Conservation (phyloP, 2,888 invertebrate species). For the Odontocolon sp. region DNA sequence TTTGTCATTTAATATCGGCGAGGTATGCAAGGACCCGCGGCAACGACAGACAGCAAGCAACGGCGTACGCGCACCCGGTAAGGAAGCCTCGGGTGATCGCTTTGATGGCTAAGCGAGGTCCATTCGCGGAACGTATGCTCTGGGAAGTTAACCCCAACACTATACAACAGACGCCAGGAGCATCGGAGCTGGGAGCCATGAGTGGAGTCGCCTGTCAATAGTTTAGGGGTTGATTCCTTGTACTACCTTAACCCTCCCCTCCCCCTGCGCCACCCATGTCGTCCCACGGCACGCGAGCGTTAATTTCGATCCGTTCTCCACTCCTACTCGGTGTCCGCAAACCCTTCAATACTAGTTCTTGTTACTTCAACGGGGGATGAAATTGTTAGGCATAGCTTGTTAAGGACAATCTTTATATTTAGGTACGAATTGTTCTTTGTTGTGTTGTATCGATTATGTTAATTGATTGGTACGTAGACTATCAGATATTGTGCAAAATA, state of each 20-base stretch:
- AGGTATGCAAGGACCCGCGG: conserved; percentile 74
- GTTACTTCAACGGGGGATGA: conserved; percentile 1
- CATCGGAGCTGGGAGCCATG: not conserved
- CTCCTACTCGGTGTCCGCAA: not conserved
- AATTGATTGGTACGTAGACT: too few relatives aligned
- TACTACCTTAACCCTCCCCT: too few relatives aligned
- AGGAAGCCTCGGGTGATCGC: conserved; percentile 80
- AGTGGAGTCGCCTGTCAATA: not conserved
- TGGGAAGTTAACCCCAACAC: conserved; percentile 1
- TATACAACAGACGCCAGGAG: not conserved
- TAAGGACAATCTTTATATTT: not conserved
- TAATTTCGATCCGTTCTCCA: not conserved
- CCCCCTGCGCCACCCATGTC: too few relatives aligned
- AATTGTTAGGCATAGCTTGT: not conserved
- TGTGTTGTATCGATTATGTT: too few relatives aligned
- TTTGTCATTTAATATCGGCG: conserved; percentile 81
- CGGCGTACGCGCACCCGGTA: conserved; percentile 67
- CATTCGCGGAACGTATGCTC: conserved; percentile 36
- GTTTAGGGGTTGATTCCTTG: not conserved
- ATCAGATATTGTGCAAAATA: too few relatives aligned
- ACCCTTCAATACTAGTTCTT: not conserved
- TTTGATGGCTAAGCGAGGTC: conserved; percentile 75
- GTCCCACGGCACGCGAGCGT: not conserved
- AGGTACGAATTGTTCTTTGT: too few relatives aligned
- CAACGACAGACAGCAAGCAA: conserved; percentile 52